Percentiles rank a stretch among this genome's conserved stretches.
Evolutionary conservation across 2,888 invertebrate species (phyloP).

Genomic region (Diadegma fenestrale): DNA sequence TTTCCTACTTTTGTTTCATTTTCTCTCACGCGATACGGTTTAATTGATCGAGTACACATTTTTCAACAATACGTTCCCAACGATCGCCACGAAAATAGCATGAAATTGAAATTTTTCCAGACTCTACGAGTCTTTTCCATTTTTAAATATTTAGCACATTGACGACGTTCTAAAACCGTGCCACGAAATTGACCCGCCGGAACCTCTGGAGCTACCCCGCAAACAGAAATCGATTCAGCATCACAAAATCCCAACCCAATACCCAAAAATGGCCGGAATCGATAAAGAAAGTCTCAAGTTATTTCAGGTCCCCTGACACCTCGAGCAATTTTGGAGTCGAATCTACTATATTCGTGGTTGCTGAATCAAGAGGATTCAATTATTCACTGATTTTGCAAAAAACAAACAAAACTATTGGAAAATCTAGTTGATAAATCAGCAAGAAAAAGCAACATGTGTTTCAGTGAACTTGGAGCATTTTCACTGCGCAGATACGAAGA

Average conservation of each 20-base stretch:
- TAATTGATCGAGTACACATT: too few relatives aligned
- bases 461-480: neutral
- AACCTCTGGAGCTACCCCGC: neutral
- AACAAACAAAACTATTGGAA: neutral
- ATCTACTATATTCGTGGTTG: neutral
- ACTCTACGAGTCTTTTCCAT: neutral
- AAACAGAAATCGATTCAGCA: neutral
- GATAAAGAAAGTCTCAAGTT: neutral
- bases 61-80: too few relatives aligned
- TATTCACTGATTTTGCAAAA: neutral
- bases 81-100: neutral
- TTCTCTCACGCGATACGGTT: neutral
- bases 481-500: neutral
- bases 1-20: constrained; percentile 54
- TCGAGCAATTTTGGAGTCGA: neutral
- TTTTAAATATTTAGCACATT: neutral
- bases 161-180: neutral
- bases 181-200: neutral
- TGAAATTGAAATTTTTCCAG: neutral
- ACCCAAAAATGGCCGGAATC: neutral
- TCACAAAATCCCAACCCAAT: neutral
- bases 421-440: neutral
- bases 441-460: neutral
- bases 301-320: neutral
- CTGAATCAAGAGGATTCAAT: neutral